Evolutionary conservation across 2,797 vertebrate genomes (phyloP), one percentile per base, ranked within the genome.

Genomic region (Acanthopagrus latus): DNA sequence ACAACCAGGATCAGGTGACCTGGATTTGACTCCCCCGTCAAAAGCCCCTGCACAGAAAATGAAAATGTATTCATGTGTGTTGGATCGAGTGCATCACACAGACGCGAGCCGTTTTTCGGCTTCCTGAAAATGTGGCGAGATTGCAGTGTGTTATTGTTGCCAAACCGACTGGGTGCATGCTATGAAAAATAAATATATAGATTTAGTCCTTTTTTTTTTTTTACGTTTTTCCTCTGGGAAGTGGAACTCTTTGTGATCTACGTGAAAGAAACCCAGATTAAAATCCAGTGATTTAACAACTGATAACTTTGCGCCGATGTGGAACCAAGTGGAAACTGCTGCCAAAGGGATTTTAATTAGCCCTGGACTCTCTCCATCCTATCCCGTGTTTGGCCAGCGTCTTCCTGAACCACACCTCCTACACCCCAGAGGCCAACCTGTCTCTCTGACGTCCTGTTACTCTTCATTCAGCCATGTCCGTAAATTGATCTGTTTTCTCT

Each of bases 1-100:
- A 88, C 92, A 89, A 88, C 87, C 85, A 88, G 84, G 88, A 92
- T 94, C 90, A 91, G 88, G 90, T 94, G 94, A 94, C 93, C 94
- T 92, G 92, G 89, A 91, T 93, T 93, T 94, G 94, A 94, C 94
- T 94, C 90, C 81, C 33, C 76, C 71, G 84, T 93, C 90, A 89
- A 90, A 90, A 91, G 83, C 84, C 65, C 65, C 71, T 76, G 80
- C 77, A 81, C 68, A 51, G 86, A 88, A 93, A 92, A 92, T 92
- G 89, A 90, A 92, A 92, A 91, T 82, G 82, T 87, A 85, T 94
- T 88, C 74, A 78, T 91, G 88, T 90, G 91, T 88, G 67, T 91
- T 92, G 87, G 86, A 84, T 86, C 33, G 54, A 76, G 86, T 72
- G 67, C 85, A 89, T 89, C 71, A 72, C 77, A 78, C 79, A 83